Base-by-base conservation (phyloP, 1,140 invertebrate species). In the Drosophila mauritiana region DNA sequence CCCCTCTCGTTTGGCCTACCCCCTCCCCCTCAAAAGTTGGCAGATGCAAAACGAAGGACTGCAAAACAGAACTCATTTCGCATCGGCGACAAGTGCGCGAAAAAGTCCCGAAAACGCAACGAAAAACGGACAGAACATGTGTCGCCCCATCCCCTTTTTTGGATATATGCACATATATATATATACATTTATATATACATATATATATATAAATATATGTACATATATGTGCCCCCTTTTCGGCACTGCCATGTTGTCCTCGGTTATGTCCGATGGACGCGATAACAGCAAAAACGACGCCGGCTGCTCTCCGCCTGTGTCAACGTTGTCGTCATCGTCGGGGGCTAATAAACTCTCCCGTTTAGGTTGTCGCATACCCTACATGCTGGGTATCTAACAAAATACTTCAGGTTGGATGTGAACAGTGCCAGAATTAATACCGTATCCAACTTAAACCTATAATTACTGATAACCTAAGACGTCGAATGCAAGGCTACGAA, bases 291-390 rank as follows among this genome's bases (percentile, higher is more conserved):
- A 70, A 70, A 70, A 34, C 68, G 55, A 78, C 79, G 58, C 58
- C 80, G 69, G 62, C 74, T 67, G 79, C 56, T 46, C 70, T 63
- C 48, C 46, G 57, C 46, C 51, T 34, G 61, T 75, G 73, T 40
- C 58, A 62, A 58, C 57, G 45, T 52, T 52, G 58, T 42, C 37
- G 40, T 37, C 52, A 52, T 70, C 40, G 58, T 69, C 39, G 68
- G 79, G 74, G 83, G 79, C 83, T 88, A 82, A 86, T 86, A 86
- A 86, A 86, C 83, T 88, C 67, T 54, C 52, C 63, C 80, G 59
- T 58, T 70, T 76, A 68, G 59, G 51, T 39, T 40, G 49, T 79
- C 59, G 40, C 25, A 61, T 15, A 64, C 46, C 37, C 64, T 68
- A 27, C 22, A 17, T 12, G 5, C 31, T 6, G 12, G 46, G 27